A percentile compares a stretch with the other conserved stretches of the same genome.
Conservation (phyloP, 1,140 invertebrate genomes). For the Holotrichia oblita region DNA sequence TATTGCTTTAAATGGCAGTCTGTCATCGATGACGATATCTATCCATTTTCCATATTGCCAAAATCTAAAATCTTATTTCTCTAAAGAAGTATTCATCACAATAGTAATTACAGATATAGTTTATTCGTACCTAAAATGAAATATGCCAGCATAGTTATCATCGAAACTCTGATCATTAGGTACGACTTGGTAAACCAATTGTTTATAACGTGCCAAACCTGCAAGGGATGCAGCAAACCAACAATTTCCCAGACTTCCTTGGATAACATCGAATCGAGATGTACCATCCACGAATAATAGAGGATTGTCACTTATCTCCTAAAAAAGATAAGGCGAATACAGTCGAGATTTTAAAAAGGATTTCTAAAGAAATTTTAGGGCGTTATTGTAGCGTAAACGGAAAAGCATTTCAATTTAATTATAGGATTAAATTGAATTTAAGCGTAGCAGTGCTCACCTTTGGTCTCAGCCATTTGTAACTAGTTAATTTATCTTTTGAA, state of each 20-base stretch:
- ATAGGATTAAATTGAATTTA: too few relatives aligned
- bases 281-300: slow-evolving; percentile 70
- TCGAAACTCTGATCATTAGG: slow-evolving; percentile 74
- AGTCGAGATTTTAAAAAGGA: background rate
- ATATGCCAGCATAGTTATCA: slow-evolving; percentile 71
- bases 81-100: slow-evolving; percentile 48
- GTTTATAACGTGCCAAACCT: slow-evolving; percentile 71
- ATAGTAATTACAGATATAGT: too few relatives aligned
- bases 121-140: slow-evolving; percentile 66
- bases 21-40: slow-evolving; percentile 79
- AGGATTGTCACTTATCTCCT: slow-evolving; percentile 73
- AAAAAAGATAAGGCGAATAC: background rate
- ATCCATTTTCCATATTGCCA: slow-evolving; percentile 79
- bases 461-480: background rate
- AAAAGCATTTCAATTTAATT: too few relatives aligned
- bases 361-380: too few relatives aligned
- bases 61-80: slow-evolving; percentile 57
- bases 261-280: slow-evolving; percentile 74
- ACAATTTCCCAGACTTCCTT: slow-evolving; percentile 77
- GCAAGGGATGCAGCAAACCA: slow-evolving; percentile 80
- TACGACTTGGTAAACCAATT: slow-evolving; percentile 72
- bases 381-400: too few relatives aligned
- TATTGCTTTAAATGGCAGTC: slow-evolving; percentile 69
- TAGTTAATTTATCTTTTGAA: background rate
- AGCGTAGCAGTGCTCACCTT: background rate